Evolutionary conservation across 2,888 invertebrate genomes (phyloP).

Genomic region (Ophioninae sp.): DNA sequence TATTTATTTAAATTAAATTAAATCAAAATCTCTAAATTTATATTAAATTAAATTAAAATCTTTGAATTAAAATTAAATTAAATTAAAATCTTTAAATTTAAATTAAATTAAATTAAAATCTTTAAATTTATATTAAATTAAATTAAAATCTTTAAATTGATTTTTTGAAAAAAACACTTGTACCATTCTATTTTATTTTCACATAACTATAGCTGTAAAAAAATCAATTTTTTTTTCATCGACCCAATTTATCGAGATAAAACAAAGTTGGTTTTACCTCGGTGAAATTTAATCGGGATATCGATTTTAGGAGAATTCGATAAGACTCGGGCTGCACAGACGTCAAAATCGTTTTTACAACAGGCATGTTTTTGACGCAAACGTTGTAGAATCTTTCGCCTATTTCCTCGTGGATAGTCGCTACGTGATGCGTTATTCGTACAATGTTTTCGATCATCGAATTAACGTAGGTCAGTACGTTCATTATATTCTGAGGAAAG

Average conservation of each 20-base stretch:
- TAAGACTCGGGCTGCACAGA: conserved; percentile 71
- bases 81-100: no score
- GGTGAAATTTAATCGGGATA: conserved; percentile 69
- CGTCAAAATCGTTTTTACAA: conserved; percentile 69
- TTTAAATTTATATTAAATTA: no score
- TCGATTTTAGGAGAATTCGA: conserved; percentile 68
- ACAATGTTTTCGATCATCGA: conserved; percentile 71
- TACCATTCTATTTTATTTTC: no score
- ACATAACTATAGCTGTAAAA: not conserved
- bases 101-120: no score
- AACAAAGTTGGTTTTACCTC: conserved; percentile 65
- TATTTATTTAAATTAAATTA: no score
- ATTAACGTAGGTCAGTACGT: conserved; percentile 70
- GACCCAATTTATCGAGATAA: not conserved
- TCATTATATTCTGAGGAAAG: conserved; percentile 71
- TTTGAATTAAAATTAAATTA: no score
- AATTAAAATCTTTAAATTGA: not conserved
- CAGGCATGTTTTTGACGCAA: conserved; percentile 66
- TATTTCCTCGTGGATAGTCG: conserved; percentile 72
- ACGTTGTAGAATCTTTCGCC: conserved; percentile 69
- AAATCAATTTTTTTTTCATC: not conserved
- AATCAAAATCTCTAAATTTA: no score
- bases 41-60: no score
- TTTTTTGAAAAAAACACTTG: no score
- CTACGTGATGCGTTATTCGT: conserved; percentile 71